Percentiles rank a stretch among this genome's conserved stretches.
Conservation (phyloP, 2,888 invertebrate species). For the Augochlorella aurata region DNA sequence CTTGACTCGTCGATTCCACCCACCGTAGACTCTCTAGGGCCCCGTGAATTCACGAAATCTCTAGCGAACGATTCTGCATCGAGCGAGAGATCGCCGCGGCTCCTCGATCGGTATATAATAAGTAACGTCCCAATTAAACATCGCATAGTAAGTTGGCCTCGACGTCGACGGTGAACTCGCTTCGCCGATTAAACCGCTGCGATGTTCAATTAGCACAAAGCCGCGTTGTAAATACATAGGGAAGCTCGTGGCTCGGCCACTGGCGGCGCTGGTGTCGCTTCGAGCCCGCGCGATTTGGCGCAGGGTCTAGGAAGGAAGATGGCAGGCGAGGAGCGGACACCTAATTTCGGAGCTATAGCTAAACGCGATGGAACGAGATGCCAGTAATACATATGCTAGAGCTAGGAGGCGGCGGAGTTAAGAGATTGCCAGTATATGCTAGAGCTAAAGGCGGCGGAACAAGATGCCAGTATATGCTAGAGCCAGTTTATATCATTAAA, state of each 20-base stretch:
- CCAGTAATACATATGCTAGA: slow-evolving; percentile 75
- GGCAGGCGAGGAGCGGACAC: background rate
- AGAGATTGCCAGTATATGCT: slow-evolving; percentile 78
- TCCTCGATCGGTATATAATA: too few species aligned
- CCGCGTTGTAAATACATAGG: slow-evolving; percentile 57
- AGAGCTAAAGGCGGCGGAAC: slow-evolving; percentile 72
- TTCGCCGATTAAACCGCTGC: too few species aligned
- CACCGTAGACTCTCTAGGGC: background rate
- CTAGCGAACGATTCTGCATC: background rate
- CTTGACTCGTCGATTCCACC: background rate
- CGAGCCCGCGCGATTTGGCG: slow-evolving; percentile 35
- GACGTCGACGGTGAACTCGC: too few species aligned
- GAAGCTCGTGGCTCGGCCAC: slow-evolving; percentile 40
- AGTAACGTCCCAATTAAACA: too few species aligned
- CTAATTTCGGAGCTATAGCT: slow-evolving; percentile 53
- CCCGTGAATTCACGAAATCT: background rate
- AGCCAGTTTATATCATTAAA: slow-evolving; percentile 76
- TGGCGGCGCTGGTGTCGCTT: slow-evolving; percentile 17
- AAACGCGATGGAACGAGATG: slow-evolving; percentile 72
- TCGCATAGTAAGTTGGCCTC: too few species aligned
- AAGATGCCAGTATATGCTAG: slow-evolving; percentile 79
- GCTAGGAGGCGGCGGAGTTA: slow-evolving; percentile 66
- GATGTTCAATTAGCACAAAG: slow-evolving; percentile 16
- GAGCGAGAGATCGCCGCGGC: too few species aligned
- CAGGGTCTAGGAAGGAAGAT: background rate